Conservation (phyloP, 1,140 invertebrate genomes). For the Ruditapes philippinarum region DNA sequence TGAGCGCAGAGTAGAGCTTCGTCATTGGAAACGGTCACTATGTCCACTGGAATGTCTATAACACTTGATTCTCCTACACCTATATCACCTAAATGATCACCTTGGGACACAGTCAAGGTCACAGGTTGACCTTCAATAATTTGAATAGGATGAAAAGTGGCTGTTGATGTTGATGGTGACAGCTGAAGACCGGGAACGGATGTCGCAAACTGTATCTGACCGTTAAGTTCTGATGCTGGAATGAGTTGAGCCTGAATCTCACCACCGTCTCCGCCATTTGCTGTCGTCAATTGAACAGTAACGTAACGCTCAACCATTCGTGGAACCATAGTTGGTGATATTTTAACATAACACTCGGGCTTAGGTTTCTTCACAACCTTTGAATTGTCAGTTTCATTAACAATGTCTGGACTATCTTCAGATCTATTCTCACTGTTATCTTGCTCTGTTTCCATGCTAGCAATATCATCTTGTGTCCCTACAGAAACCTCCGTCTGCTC, state of each 20-base stretch:
- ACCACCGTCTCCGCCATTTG: slow-evolving; percentile 69
- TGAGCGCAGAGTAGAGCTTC: slow-evolving; percentile 68
- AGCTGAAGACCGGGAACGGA: slow-evolving; percentile 43
- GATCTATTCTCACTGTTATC: background rate
- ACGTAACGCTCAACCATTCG: slow-evolving; percentile 77
- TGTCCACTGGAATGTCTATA: slow-evolving; percentile 68
- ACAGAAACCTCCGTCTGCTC: background rate
- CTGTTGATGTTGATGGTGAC: slow-evolving; percentile 33
- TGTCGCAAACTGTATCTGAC: slow-evolving; percentile 65
- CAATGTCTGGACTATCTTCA: background rate
- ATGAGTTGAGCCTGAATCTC: slow-evolving; percentile 80
- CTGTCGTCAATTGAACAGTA: slow-evolving; percentile 78
- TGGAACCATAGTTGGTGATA: slow-evolving; percentile 59
- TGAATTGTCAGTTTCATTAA: background rate
- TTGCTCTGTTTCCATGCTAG: background rate
- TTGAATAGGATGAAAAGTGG: slow-evolving; percentile 79
- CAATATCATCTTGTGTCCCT: background rate
- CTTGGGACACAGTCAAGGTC: slow-evolving; percentile 68
- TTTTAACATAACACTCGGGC: slow-evolving; percentile 73
- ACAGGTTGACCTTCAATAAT: slow-evolving; percentile 81
- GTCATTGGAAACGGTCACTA: slow-evolving; percentile 62
- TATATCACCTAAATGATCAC: slow-evolving; percentile 59
- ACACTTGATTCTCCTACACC: slow-evolving; percentile 43
- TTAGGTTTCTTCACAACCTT: slow-evolving; percentile 30
- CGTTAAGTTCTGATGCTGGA: slow-evolving; percentile 68